Percentiles rank a stretch among this genome's conserved stretches.
Conservation (phyloP, 2,113 vertebrate species). For the Axis porcinus region DNA sequence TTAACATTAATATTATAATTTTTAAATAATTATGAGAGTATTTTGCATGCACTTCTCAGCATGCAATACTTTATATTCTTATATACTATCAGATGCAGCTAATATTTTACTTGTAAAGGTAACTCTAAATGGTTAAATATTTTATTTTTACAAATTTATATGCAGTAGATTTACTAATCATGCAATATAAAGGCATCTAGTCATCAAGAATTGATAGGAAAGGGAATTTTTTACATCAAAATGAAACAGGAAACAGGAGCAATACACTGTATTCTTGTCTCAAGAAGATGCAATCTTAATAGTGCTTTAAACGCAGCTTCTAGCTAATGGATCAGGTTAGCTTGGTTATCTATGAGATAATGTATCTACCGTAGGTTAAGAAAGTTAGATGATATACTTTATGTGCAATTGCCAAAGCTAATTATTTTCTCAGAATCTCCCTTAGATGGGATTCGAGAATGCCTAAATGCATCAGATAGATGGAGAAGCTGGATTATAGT, state of each 20-base stretch:
- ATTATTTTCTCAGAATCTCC: constrained; percentile 69
- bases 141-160: constrained; percentile 60
- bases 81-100: constrained; percentile 34
- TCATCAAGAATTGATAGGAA: constrained; percentile 41
- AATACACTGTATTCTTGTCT: constrained; percentile 42
- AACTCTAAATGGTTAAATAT: background rate
- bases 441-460: constrained; percentile 66
- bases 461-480: constrained; percentile 62
- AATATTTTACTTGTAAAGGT: constrained; percentile 55
- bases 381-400: constrained; percentile 48
- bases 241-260: constrained; percentile 47
- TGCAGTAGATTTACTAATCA: constrained; percentile 53
- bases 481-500: constrained; percentile 82
- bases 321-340: constrained; percentile 51
- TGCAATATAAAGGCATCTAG: constrained; percentile 57
- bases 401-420: constrained; percentile 49
- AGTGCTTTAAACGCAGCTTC: constrained; percentile 47
- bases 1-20: constrained; percentile 49
- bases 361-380: constrained; percentile 66
- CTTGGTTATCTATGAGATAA: constrained; percentile 56
- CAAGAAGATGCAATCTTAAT: constrained; percentile 41
- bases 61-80: constrained; percentile 62
- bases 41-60: constrained; percentile 45
- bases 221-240: constrained; percentile 57
- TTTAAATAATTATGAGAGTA: constrained; percentile 37